Evolutionary conservation across 1,140 invertebrate species (phyloP).

Genomic region (Aleiodes sp.): DNA sequence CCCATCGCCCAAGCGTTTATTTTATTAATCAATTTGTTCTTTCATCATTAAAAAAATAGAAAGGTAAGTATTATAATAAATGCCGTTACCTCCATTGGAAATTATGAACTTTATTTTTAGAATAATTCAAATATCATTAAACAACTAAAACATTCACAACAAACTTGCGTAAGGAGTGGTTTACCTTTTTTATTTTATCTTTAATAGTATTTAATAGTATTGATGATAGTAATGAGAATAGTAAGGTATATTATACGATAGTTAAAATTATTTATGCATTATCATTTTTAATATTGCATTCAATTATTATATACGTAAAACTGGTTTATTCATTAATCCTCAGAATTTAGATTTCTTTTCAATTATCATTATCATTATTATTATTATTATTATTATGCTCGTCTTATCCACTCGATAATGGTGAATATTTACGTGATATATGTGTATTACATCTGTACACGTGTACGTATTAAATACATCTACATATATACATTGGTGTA

Average conservation of each 20-base stretch:
- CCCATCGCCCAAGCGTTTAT: too few species aligned
- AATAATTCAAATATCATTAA: slow-evolving; percentile 58
- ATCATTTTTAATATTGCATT: slow-evolving; percentile 41
- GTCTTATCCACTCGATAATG: slow-evolving; percentile 16
- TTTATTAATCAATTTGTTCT: too few species aligned
- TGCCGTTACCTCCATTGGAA: slow-evolving; percentile 41
- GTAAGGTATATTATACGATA: slow-evolving; percentile 49
- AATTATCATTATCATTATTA: not conserved
- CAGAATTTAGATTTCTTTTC: too few species aligned
- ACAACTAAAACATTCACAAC: slow-evolving; percentile 58
- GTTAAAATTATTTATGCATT: slow-evolving; percentile 49
- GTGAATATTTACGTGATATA: slow-evolving; percentile 2
- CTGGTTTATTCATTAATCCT: slow-evolving; percentile 39
- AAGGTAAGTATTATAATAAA: too few species aligned
- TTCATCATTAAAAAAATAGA: too few species aligned
- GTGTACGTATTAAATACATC: not conserved
- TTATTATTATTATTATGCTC: slow-evolving; percentile 1
- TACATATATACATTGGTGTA: not conserved
- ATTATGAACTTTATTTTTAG: slow-evolving; percentile 58
- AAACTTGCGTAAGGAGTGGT: slow-evolving; percentile 50
- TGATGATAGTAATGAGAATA: slow-evolving; percentile 47
- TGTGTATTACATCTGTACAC: slow-evolving; percentile 25
- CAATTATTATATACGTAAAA: slow-evolving; percentile 51
- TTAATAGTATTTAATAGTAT: slow-evolving; percentile 37
- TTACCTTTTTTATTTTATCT: slow-evolving; percentile 16